These are phyloP conservation scores for Leptinotarsa tumamoca DNA, from an alignment of 2,888 invertebrate species.

Conservation along the genomic window DNA sequence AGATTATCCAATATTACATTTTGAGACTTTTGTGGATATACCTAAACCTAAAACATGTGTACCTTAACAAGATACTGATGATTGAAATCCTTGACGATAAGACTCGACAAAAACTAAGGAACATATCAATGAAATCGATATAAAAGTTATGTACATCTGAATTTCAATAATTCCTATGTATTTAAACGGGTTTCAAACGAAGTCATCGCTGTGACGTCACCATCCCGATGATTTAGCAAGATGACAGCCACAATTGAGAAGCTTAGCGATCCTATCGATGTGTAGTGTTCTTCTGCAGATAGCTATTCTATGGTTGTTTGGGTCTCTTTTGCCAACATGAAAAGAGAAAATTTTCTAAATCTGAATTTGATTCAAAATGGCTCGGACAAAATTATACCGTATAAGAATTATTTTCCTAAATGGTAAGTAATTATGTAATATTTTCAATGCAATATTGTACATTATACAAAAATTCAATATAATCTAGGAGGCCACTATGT, in stretches of 20 bases:
- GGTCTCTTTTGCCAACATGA: neutral
- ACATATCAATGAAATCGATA: too few species aligned
- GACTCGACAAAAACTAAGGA: too few species aligned
- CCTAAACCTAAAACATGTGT: too few species aligned
- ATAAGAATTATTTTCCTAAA: slow-evolving; percentile 14
- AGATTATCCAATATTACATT: too few species aligned
- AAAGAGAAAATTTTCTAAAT: slow-evolving; percentile 9
- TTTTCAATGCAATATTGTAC: neutral
- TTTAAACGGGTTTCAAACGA: neutral
- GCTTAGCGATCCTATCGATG: too few species aligned
- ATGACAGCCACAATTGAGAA: too few species aligned
- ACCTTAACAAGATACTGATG: too few species aligned
- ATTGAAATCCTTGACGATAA: too few species aligned
- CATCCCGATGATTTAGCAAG: neutral
- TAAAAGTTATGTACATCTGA: too few species aligned
- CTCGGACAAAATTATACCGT: slow-evolving; percentile 26
- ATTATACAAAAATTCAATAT: neutral
- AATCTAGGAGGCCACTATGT: neutral
- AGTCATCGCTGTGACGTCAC: neutral
- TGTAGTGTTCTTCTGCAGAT: too few species aligned
- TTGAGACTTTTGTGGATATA: too few species aligned
- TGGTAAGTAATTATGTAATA: slow-evolving; percentile 12
- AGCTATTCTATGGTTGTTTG: neutral
- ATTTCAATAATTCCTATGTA: neutral
- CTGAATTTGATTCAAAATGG: slow-evolving; percentile 29